Evolutionary conservation across 35 echinoderm and acorn worm species (phyloP).

Genomic region (Amphiura filiformis): DNA sequence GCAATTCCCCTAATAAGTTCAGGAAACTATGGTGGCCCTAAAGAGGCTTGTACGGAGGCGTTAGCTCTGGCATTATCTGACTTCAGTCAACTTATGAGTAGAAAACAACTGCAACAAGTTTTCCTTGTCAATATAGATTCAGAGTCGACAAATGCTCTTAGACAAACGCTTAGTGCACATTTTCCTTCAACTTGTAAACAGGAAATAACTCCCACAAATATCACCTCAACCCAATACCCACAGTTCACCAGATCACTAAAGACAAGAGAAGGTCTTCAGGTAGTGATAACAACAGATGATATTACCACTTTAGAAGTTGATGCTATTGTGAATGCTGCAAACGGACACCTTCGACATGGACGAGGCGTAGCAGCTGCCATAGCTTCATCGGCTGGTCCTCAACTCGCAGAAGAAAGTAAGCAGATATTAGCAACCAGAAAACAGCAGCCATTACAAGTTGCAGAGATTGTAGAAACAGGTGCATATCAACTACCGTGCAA

Average conservation of each 20-base stretch:
- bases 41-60: constrained; percentile 7
- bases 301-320: constrained; percentile 37
- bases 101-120: neutral
- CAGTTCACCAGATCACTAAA: neutral
- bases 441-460: constrained; percentile 23
- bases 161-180: neutral
- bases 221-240: neutral
- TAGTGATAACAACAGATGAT: neutral
- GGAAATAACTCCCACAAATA: neutral
- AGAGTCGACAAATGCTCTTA: neutral
- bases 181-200: neutral
- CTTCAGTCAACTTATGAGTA: neutral
- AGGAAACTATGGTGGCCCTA: constrained; percentile 1
- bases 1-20: constrained; percentile 27
- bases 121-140: constrained; percentile 4
- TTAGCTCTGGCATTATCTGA: constrained; percentile 3
- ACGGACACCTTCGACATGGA: constrained; percentile 10
- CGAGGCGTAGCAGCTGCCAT: constrained; percentile 47
- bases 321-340: constrained; percentile 57
- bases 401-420: constrained; percentile 21
- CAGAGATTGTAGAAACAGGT: constrained; percentile 36
- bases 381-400: constrained; percentile 3
- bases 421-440: neutral
- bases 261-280: neutral
- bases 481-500: constrained; percentile 17